phyloP scores from a whole-genome alignment of 2,797 vertebrate species.

The Etheostoma perlongum region DNA sequence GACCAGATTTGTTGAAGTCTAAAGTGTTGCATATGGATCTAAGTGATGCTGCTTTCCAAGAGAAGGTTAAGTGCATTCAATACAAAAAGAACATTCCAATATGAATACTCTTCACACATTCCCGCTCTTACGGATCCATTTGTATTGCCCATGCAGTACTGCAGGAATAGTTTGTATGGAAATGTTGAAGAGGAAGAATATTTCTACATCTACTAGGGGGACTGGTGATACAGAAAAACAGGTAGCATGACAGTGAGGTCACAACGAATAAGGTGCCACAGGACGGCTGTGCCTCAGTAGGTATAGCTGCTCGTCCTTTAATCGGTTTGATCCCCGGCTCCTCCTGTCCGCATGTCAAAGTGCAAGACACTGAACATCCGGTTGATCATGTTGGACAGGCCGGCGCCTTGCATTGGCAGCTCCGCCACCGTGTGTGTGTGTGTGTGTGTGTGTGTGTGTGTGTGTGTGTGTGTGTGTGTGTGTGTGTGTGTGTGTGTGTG shows the following conservation, averaged over 20 bases:
- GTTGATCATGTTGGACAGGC: no score
- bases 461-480: no score
- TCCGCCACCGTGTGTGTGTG: no score
- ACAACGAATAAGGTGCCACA: constrained; percentile 45
- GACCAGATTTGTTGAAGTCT: neutral
- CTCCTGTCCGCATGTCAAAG: no score
- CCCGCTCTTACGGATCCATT: neutral
- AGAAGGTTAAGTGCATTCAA: constrained; percentile 32
- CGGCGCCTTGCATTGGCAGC: no score
- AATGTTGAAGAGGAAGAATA: neutral
- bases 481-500: no score
- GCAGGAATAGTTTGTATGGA: neutral
- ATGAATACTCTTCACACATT: neutral
- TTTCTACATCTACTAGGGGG: constrained; percentile 1
- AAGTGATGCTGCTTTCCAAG: constrained; percentile 42
- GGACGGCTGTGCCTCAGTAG: no score
- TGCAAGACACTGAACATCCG: no score
- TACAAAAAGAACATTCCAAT: constrained; percentile 4
- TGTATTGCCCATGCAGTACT: neutral
- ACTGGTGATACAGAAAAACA: neutral
- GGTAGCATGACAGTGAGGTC: constrained; percentile 20
- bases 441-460: no score
- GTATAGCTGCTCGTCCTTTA: no score
- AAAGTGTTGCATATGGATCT: neutral
- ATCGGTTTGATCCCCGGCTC: no score